Conservation (phyloP, 2,113 vertebrate species). For the Laterallus jamaicensis region DNA sequence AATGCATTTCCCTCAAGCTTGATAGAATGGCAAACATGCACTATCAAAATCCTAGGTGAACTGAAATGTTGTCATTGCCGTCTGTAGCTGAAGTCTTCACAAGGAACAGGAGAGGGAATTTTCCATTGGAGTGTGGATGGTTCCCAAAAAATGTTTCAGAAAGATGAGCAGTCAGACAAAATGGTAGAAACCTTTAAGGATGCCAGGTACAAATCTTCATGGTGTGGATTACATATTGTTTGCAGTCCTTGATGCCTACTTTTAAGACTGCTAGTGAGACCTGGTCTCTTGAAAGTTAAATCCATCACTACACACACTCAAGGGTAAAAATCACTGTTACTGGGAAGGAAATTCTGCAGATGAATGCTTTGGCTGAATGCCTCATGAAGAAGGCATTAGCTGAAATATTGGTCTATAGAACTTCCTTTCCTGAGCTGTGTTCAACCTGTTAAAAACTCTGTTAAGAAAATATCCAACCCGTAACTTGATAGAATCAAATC, state of each 20-base stretch:
- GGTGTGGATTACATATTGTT: neutral
- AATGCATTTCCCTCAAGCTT: neutral
- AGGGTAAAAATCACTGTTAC: constrained; percentile 25
- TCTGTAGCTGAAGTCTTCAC: neutral
- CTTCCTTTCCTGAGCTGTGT: constrained; percentile 25
- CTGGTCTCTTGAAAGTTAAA: constrained; percentile 12
- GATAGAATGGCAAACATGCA: neutral
- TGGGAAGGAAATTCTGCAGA: constrained; percentile 54
- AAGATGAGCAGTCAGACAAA: constrained; percentile 9
- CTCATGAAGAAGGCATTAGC: constrained; percentile 33
- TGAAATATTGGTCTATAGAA: constrained; percentile 54
- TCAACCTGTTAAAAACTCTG: constrained; percentile 11
- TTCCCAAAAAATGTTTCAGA: neutral
- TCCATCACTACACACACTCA: constrained; percentile 31
- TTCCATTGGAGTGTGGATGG: neutral
- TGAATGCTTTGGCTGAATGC: constrained; percentile 46
- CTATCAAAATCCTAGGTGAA: neutral
- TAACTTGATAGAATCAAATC: neutral
- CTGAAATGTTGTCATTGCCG: neutral
- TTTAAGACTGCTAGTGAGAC: constrained; percentile 41
- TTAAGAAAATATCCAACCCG: constrained; percentile 7
- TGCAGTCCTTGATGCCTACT: neutral
- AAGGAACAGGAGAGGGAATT: neutral
- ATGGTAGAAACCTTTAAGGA: neutral
- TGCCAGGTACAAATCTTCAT: neutral